Base-by-base conservation (phyloP, 2,888 invertebrate species). In the Ochropleura leucogaster region DNA sequence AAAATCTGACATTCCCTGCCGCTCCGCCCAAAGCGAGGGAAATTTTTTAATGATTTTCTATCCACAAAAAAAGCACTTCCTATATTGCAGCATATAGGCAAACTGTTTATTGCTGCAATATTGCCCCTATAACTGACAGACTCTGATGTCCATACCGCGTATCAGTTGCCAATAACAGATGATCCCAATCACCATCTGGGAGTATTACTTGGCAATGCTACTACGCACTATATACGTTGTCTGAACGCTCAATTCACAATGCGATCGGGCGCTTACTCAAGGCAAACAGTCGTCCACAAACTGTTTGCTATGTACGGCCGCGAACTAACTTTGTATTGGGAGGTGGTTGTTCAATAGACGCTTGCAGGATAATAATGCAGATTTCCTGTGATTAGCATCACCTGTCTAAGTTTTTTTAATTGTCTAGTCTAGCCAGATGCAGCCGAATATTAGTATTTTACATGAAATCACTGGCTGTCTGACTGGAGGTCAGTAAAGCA, bases 241-340 rank as follows among this genome's bases (percentile, higher is more conserved):
- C 40, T 57, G 20, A 63, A 64, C 63, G 63, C 76, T 76, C 79
- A 57, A 76, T 76, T 70, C 71, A 20, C 57, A 64, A 71, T 57
- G 63, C 40, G 30, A 63, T 63, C 49, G 18, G 20, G 49, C 55
- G 76, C 72, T 79, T 77, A 79, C 79, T 77, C 76, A 16, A n/a
- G 8, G 63, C 55, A 77, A 77, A 77, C 55, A 77, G 55, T 30
- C 9, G 12, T 59, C 49, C 16, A 40, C 76, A 9, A 79, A 71
- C 46, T 71, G 63, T 77, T 77, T 64, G 71, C 78, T 7, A n/a
- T 55, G 30, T 55, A n/a, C 20, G 18, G 53, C 70, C 44, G 18
- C 62, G 2, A 40, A 1, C 16, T 70, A 51, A 64, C 20, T 78
- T 71, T 8, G 20, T 46, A 57, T 64, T 51, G 51, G 47, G 79